phyloP scores from a whole-genome alignment of 2,113 vertebrate genomes.

The Amphiprion percula region DNA sequence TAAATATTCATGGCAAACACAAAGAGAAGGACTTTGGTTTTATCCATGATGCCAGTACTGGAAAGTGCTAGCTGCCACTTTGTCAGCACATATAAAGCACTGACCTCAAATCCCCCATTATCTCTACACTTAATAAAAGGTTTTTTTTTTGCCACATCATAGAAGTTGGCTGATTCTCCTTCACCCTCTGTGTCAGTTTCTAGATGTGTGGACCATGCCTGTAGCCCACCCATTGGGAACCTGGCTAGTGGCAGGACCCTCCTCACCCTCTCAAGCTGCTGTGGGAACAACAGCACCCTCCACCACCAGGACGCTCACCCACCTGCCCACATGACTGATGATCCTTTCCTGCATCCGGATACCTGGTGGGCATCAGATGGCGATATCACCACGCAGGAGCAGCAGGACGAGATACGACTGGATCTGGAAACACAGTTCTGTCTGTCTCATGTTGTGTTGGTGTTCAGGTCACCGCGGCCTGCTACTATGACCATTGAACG shows the following conservation, averaged over 20 bases:
- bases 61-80: not conserved
- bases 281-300: slow-evolving; percentile 83
- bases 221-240: slow-evolving; percentile 90
- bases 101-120: not conserved
- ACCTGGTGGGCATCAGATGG: slow-evolving; percentile 91
- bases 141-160: not conserved
- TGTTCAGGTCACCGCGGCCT: slow-evolving; percentile 90
- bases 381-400: not conserved
- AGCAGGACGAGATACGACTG: slow-evolving; percentile 87
- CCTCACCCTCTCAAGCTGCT: slow-evolving; percentile 83
- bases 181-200: slow-evolving; percentile 73
- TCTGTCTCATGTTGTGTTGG: slow-evolving; percentile 88
- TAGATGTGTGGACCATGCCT: slow-evolving; percentile 86
- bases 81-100: not conserved
- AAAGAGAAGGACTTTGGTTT: slow-evolving; percentile 24
- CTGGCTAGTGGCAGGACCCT: slow-evolving; percentile 88
- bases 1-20: slow-evolving; percentile 57
- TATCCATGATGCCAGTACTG: slow-evolving; percentile 35
- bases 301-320: slow-evolving; percentile 83
- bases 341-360: slow-evolving; percentile 86
- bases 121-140: not conserved
- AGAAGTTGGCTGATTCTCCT: slow-evolving; percentile 14
- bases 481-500: slow-evolving; percentile 90
- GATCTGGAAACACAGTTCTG: slow-evolving; percentile 89
- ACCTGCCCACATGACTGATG: slow-evolving; percentile 87